Base-by-base conservation (phyloP, 2,888 invertebrate species). In the Biston stratarius region DNA sequence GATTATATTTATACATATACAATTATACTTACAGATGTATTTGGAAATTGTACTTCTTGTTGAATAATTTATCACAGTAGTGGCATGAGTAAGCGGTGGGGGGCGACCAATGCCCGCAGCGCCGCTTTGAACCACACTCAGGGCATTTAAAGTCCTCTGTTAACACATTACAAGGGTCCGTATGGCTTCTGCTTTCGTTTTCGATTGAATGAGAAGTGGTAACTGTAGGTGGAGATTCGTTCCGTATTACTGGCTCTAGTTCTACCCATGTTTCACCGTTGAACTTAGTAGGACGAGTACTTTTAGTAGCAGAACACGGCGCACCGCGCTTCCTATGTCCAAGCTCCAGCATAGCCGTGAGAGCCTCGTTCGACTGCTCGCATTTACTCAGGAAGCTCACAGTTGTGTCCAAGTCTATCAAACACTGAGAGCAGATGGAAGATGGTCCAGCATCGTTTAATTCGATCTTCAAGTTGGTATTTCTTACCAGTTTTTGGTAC, bases 41-140 rank as follows among this genome's bases (percentile, higher is more conserved):
- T 52, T 81, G 82, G 40, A 81, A 86, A 72, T 88, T 89, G 53
- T 83, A 87, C 70, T 86, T 89, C 66, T 84, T 86, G 14, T 74
- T 83, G 59, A 89, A 89, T 5, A 80, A 73, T 75, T 87, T 89
- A 5, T 76, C 69, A 56, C 89, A 89, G 49, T 82, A 74, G 10
- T 80, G 81, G 65, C 89, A 89, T 2, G 78, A 80, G 70, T 78
- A 78, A 0, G 73, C 53, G 0, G 67, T 15, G 0, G 82, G 80
- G 3, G 82, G 83, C 7, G 77, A 52, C 82, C 83, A 78, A 70
- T 85, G 86, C 34, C 34, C 71, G 71, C 86, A 87, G 40, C 85
- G 81, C 0, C 83, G 77, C 66, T 72, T 74, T 0, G 86, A 82
- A 0, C 82, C 82, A 42, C 87, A 87, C 51, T 80, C 74, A 12